phyloP scores from a whole-genome alignment of 2,113 vertebrate genomes.

The Otolemur garnettii region DNA sequence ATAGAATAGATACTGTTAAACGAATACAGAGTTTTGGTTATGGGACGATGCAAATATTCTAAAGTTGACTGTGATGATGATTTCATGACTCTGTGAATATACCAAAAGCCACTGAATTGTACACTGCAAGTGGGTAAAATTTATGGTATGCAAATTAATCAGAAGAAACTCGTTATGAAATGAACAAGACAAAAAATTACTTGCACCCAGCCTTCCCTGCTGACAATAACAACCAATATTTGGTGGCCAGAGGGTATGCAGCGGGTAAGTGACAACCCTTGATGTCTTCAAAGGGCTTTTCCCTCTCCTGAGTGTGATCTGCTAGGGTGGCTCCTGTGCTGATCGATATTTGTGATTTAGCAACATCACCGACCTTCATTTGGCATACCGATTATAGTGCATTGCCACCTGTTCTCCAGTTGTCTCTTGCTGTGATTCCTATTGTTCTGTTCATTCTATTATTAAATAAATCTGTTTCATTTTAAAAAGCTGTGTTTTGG shows the following conservation, averaged over 20 bases:
- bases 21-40: neutral
- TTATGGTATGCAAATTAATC: neutral
- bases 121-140: neutral
- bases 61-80: neutral
- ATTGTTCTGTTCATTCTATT: conserved; percentile 73
- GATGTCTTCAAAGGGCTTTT: neutral
- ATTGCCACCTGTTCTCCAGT: conserved; percentile 71
- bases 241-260: neutral
- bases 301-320: neutral
- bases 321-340: neutral
- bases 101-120: neutral
- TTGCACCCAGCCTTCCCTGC: neutral
- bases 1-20: neutral
- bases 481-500: conserved; percentile 66
- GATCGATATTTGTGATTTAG: conserved; percentile 58
- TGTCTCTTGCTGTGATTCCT: conserved; percentile 59
- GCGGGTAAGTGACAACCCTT: neutral
- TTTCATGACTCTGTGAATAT: neutral
- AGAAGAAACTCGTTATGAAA: conserved; percentile 5
- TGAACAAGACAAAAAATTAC: neutral
- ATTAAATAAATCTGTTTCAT: conserved; percentile 79
- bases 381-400: neutral
- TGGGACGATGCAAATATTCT: neutral
- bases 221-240: neutral
- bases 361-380: neutral